phyloP scores from a whole-genome alignment of 2,888 invertebrate genomes.

The Tetranychus piercei region DNA sequence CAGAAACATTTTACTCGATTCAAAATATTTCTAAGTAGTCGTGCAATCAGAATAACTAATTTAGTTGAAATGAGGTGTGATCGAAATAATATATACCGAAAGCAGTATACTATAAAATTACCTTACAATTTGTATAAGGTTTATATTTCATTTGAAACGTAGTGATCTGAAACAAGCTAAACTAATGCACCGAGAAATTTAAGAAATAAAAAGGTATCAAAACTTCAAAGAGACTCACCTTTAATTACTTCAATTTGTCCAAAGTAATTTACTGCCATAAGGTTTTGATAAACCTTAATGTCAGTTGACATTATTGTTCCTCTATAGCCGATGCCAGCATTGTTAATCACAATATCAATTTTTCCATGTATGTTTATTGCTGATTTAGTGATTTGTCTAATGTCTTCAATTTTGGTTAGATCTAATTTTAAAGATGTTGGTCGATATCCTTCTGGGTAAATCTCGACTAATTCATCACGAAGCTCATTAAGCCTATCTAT shows the following conservation, averaged over 20 bases:
- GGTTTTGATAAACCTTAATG: slow-evolving; percentile 58
- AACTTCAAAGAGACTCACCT: too few relatives aligned
- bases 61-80: too few relatives aligned
- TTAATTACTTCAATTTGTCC: slow-evolving; percentile 10
- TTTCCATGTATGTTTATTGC: slow-evolving; percentile 50
- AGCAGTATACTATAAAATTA: too few relatives aligned
- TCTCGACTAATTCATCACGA: slow-evolving; percentile 48
- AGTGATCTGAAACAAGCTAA: too few relatives aligned
- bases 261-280: slow-evolving; percentile 75
- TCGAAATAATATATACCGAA: too few relatives aligned
- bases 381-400: slow-evolving; percentile 46
- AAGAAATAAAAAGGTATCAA: not conserved
- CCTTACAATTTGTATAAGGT: too few relatives aligned
- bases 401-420: slow-evolving; percentile 47
- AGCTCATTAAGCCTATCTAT: slow-evolving; percentile 60
- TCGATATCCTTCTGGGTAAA: slow-evolving; percentile 44
- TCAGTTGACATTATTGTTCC: slow-evolving; percentile 54
- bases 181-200: too few relatives aligned
- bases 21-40: too few relatives aligned
- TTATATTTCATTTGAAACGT: too few relatives aligned
- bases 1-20: too few relatives aligned
- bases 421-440: slow-evolving; percentile 58
- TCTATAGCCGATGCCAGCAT: slow-evolving; percentile 60
- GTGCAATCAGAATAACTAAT: too few relatives aligned
- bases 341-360: slow-evolving; percentile 76